Base-by-base conservation (phyloP, 2,797 vertebrate genomes). In the Gymnoscopelus microlampas region DNA sequence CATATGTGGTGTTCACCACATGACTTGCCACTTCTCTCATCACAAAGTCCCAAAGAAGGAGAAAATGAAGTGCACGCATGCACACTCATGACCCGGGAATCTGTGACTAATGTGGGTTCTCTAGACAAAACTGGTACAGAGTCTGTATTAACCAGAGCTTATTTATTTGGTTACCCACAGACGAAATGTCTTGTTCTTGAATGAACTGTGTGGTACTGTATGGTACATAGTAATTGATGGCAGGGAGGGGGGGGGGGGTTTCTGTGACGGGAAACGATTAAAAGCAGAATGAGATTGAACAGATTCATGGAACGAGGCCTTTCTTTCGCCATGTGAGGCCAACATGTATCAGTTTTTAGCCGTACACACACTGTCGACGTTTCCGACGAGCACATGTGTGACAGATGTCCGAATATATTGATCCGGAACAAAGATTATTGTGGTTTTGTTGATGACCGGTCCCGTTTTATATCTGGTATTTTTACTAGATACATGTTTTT, bases 261-360 rank as follows among this genome's bases (percentile, higher is more conserved):
- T n/a, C 10, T 39, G 59, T 3, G n/a, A 61, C n/a, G 10, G 55
- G 24, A 57, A 29, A 14, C 23, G 39, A 23, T 61, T 48, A 15
- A 48, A 47, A n/a, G n/a, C 59, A 48, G 35, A 23, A 5, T 23
- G 23, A 61, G 39, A 61, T 23, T 23, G 59, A 35, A 44, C 32
- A 61, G 11, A 61, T 23, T 23, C 39, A 48, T 44, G 48, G 14
- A 60, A 32, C 10, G 48, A 51, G 6, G 14, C 11, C 61, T 68
- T 70, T 70, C 19, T 60, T 70, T 68, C 6, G 7, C 62, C 7
- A 15, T 55, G 50, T 23, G 13, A 47, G 5, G 48, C 32, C 55
- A 35, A 35, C 35, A 47, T 51, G 32, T 29, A 14, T 60, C 4
- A 3, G 23, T 55, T 55, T 24, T 19, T 35, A 13, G 13, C 50